Evolutionary conservation across 35 echinoderm and acorn worm genomes (phyloP).

Genomic region (Apostichopus parvimensis): DNA sequence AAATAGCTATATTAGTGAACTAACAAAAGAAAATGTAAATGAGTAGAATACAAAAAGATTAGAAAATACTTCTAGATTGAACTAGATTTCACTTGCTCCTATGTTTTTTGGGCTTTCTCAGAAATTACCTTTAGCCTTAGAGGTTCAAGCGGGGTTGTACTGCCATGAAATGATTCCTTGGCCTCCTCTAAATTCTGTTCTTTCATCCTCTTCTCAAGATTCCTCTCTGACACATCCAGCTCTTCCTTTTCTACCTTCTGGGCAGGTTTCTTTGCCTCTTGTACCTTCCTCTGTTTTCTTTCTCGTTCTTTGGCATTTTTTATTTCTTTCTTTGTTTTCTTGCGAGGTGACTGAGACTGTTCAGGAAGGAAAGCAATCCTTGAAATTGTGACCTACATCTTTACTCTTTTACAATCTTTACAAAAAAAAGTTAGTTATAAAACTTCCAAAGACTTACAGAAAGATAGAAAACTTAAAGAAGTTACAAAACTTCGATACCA

Average conservation of each 20-base stretch:
- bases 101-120: background rate
- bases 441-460: too few species aligned
- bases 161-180: background rate
- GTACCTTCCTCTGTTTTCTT: background rate
- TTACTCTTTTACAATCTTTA: too few species aligned
- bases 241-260: background rate
- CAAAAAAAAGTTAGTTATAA: too few species aligned
- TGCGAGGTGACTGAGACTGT: background rate
- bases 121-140: background rate
- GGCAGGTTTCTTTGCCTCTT: background rate
- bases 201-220: background rate
- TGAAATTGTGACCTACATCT: too few species aligned
- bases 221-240: background rate
- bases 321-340: constrained; percentile 1
- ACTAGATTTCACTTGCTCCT: background rate
- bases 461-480: too few species aligned
- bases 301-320: constrained; percentile 40
- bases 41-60: background rate
- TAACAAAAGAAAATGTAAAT: background rate
- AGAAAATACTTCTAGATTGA: background rate
- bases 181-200: background rate
- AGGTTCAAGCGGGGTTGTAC: background rate
- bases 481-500: too few species aligned
- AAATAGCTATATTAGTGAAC: too few species aligned
- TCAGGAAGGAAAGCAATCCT: background rate